phyloP scores from a whole-genome alignment of 2,888 invertebrate species.

The Drosophila macrospina region DNA sequence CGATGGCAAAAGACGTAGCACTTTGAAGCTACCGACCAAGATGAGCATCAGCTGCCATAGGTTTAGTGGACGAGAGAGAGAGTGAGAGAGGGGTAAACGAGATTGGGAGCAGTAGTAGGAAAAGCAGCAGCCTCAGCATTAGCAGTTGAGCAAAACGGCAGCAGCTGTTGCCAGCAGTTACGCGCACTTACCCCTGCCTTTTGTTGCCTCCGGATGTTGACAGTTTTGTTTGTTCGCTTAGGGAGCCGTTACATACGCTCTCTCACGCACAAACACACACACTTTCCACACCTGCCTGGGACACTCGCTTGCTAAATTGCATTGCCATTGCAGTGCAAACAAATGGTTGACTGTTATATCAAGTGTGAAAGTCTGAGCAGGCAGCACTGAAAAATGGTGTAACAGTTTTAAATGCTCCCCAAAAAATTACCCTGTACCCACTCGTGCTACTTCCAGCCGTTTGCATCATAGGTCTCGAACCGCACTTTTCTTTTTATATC shows the following conservation, averaged over 20 bases:
- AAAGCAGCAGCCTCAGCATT: neutral
- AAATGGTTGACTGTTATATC: slow-evolving; percentile 66
- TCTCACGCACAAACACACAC: slow-evolving; percentile 4
- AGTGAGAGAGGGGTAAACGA: neutral
- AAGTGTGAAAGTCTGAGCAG: slow-evolving; percentile 69
- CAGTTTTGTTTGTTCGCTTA: slow-evolving; percentile 67
- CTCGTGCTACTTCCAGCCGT: too few relatives aligned
- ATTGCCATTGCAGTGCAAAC: slow-evolving; percentile 45
- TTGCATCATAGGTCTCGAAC: too few relatives aligned
- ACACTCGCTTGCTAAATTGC: slow-evolving; percentile 33
- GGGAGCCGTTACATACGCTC: slow-evolving; percentile 67
- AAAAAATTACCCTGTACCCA: neutral
- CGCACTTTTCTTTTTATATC: too few relatives aligned
- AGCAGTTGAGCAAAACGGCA: too few relatives aligned
- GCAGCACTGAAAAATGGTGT: slow-evolving; percentile 9
- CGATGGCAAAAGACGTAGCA: slow-evolving; percentile 49
- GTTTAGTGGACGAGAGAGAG: neutral
- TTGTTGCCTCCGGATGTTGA: slow-evolving; percentile 51
- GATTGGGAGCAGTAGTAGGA: neutral
- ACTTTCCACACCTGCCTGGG: slow-evolving; percentile 16
- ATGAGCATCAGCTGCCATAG: slow-evolving; percentile 29
- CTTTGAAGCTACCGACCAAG: slow-evolving; percentile 42
- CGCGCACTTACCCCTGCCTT: neutral
- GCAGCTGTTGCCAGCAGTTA: slow-evolving; percentile 23
- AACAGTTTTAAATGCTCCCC: too few relatives aligned